Evolutionary conservation across 92 coral and sea anemone species (phyloP).

Genomic region (Umimayanthus chanpuru): DNA sequence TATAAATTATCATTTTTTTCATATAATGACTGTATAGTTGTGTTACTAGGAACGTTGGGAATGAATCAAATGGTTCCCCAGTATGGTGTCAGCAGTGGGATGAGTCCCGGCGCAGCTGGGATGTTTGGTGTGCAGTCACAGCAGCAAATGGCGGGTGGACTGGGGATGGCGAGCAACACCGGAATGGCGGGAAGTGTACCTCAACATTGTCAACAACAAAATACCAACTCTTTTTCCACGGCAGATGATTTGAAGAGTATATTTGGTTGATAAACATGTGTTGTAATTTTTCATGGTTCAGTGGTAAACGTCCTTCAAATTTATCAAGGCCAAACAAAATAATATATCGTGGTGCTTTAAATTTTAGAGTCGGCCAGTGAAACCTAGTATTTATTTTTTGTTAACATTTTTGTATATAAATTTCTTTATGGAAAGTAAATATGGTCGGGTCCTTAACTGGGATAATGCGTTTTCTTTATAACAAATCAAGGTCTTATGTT

Average conservation of each 20-base stretch:
- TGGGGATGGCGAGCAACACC: constrained; percentile 1
- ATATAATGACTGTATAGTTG: not conserved
- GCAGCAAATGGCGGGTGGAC: not conserved
- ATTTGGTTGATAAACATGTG: constrained; percentile 60
- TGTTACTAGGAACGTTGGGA: constrained; percentile 63
- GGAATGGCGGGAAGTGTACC: constrained; percentile 7
- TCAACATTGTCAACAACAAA: constrained; percentile 22
- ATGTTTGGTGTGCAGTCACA: constrained; percentile 26
- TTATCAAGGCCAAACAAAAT: no score
- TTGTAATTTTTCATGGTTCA: not conserved
- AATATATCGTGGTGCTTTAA: no score
- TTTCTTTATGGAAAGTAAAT: no score
- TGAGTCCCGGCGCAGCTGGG: constrained; percentile 65
- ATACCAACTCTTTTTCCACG: constrained; percentile 18
- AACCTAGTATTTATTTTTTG: no score
- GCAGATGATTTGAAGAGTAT: constrained; percentile 75
- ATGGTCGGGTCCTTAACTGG: no score
- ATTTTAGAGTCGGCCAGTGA: no score
- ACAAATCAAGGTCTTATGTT: no score
- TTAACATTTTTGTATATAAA: no score
- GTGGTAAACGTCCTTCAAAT: not conserved
- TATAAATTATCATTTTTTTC: no score
- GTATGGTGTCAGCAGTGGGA: constrained; percentile 58
- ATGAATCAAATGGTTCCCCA: constrained; percentile 63
- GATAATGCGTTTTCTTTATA: no score